Base-by-base conservation (phyloP, 2,888 invertebrate species). In the Neoscelio sp. region DNA sequence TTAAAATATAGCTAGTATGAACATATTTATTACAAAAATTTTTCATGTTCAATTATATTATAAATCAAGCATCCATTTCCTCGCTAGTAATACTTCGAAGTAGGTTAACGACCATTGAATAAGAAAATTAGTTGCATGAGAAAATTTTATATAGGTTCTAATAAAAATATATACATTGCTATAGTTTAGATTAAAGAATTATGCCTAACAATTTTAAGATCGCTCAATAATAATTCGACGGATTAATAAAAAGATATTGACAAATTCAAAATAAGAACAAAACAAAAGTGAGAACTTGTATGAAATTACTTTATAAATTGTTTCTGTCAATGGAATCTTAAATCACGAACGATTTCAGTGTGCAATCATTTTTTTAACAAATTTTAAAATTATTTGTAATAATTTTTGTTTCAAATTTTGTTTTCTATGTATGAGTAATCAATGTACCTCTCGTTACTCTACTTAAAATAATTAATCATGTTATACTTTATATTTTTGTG, bases 1-100 rank as follows among this genome's bases (percentile, higher is more conserved):
- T 52, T 28, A 52, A 71, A 62, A 40, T 42, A 42, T 33, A 33
- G 35, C 54, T 54, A 23, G 38, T 12, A 20, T 28, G 38, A 50
- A 64, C 62, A 35, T 73, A 73, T 73, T 73, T 64, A 64, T 73
- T 54, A 20, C 62, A 52, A 28, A 54, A 52, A 62, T 71, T 71
- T 62, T 71, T 62, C 23, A 71, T 62, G 60, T 71, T 62, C 54
- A 62, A 62, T 52, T 52, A 62, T 62, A 71, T 44, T 60, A 70
- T 70, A 70, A 58, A 70, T 70, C 70, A 70, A 50, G 58, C 42
- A 30, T 35, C 30, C 42, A 58, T 50, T 58, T 58, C 48, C 48
- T 15, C 50, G 30, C 18, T 20, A 23, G 48, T 58, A 58, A 70
- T 58, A 70, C 58, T 70, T 44, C 15, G 4, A 70, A 70, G 23